Conservation (phyloP, 2,888 invertebrate species). For the Drosophila incognita region DNA sequence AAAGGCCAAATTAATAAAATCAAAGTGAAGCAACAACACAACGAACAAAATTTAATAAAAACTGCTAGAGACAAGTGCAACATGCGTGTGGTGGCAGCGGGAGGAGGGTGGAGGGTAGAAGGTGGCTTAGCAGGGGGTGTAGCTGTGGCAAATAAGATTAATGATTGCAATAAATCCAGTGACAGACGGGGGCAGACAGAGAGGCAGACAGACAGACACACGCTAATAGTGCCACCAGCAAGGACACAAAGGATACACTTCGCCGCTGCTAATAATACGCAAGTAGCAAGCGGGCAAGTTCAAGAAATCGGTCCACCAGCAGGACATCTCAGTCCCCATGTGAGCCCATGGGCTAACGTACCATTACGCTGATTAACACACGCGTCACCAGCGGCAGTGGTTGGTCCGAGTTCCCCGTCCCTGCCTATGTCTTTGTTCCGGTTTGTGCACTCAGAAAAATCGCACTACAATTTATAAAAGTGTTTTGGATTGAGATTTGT, state of each 20-base stretch:
- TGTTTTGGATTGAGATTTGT: too few relatives aligned
- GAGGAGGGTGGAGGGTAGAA: slow-evolving; percentile 3
- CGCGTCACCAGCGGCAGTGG: slow-evolving; percentile 62
- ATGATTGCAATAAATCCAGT: slow-evolving; percentile 85
- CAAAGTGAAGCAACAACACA: slow-evolving; percentile 56
- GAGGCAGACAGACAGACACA: slow-evolving; percentile 55
- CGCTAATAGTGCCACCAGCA: slow-evolving; percentile 81
- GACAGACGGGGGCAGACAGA: slow-evolving; percentile 66
- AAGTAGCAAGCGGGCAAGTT: slow-evolving; percentile 55
- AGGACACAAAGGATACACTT: slow-evolving; percentile 79
- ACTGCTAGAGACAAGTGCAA: slow-evolving; percentile 53
- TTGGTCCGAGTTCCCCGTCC: slow-evolving; percentile 25
- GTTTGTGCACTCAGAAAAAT: background rate
- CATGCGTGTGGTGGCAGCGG: slow-evolving; percentile 28
- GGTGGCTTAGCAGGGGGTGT: slow-evolving; percentile 11
- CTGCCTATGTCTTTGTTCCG: background rate
- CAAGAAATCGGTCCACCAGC: slow-evolving; percentile 78
- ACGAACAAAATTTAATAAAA: slow-evolving; percentile 78
- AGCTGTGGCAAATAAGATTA: slow-evolving; percentile 82
- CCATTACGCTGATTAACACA: slow-evolving; percentile 84
- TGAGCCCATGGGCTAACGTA: slow-evolving; percentile 61
- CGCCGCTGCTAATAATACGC: slow-evolving; percentile 75
- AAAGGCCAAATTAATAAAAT: slow-evolving; percentile 80
- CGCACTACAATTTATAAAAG: background rate
- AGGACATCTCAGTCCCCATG: slow-evolving; percentile 55